A percentile compares a stretch with the other conserved stretches of the same genome.
These are phyloP conservation scores for Percopsis omiscomaycus DNA, from an alignment of 2,797 vertebrate species.

Conservation along the genomic window DNA sequence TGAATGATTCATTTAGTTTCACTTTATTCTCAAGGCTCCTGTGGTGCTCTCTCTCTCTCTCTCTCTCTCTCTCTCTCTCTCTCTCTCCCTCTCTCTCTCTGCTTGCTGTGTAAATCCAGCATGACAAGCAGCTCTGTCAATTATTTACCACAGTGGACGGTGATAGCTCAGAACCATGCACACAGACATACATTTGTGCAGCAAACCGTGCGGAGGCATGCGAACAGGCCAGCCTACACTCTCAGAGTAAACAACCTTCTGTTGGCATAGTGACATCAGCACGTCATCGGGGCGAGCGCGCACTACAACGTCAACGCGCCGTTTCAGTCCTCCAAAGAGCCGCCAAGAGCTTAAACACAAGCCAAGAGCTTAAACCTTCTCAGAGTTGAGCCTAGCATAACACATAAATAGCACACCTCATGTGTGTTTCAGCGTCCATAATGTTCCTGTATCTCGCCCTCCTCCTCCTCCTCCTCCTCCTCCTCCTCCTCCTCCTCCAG, in stretches of 20 bases:
- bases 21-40: constrained; percentile 41
- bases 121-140: constrained; percentile 63
- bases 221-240: neutral
- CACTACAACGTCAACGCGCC: no score
- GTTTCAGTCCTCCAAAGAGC: no score
- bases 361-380: neutral
- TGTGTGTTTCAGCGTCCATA: neutral
- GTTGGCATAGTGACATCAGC: neutral
- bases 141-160: constrained; percentile 64
- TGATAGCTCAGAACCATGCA: constrained; percentile 49
- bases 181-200: constrained; percentile 11
- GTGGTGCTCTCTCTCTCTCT: constrained; percentile 20
- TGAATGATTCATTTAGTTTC: constrained; percentile 53
- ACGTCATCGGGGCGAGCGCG: neutral
- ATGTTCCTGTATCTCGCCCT: neutral
- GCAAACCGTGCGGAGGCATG: constrained; percentile 2
- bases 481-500: constrained; percentile 52
- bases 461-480: neutral
- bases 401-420: neutral
- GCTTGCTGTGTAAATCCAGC: constrained; percentile 55
- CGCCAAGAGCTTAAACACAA: no score
- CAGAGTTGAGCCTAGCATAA: no score
- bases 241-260: neutral
- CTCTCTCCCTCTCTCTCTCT: constrained; percentile 24
- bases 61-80: neutral